Base-by-base conservation (phyloP, 2,113 vertebrate species). In the Xenus cinereus region DNA sequence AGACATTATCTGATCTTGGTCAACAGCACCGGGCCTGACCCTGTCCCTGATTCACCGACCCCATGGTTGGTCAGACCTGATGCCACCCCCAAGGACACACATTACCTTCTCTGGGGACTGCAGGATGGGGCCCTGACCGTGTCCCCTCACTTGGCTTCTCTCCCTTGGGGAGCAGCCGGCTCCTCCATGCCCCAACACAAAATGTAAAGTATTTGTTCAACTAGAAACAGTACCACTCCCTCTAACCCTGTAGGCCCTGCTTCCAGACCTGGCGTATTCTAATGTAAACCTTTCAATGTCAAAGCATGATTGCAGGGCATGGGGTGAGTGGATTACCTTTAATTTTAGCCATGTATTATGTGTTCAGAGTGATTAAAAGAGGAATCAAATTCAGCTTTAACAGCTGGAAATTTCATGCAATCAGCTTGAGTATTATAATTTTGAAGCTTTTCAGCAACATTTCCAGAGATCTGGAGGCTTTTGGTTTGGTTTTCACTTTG, bases 341-440 rank as follows among this genome's bases (percentile, higher is more conserved):
- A 96, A 79, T 94, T 95, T 82, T 66, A 93, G 66, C 79, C 66
- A n/a, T 18, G 24, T 68, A 69, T 91, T 96, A 75, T 87, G 62
- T 82, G 77, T 93, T 91, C 87, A 62, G 14, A 75, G 71, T 89
- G 77, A 95, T 95, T 96, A 89, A 73, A 94, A n/a, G 66, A 87
- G 57, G 69, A 94, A 95, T 84, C 69, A 75, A 93, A 39, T 87
- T 94, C 87, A 32, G 57, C 77, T 91, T n/a, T 87, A 95, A 87
- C 89, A 93, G 69, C 93, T 94, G 81, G 84, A 95, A 95, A 84
- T 72, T 87, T 72, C 46, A 53, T 33, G 68, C 66, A 92, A 94
- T 94, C 87, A 92, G 32, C 84, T 72, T 43, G 75, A 95, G 71
- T 93, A 95, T 92, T 88, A 35, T 30, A 71, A 74, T 71, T 84